These are phyloP conservation scores for Cladopsammia gracilis DNA, from an alignment of 64 coral and sea anemone genomes.

Conservation along the genomic window DNA sequence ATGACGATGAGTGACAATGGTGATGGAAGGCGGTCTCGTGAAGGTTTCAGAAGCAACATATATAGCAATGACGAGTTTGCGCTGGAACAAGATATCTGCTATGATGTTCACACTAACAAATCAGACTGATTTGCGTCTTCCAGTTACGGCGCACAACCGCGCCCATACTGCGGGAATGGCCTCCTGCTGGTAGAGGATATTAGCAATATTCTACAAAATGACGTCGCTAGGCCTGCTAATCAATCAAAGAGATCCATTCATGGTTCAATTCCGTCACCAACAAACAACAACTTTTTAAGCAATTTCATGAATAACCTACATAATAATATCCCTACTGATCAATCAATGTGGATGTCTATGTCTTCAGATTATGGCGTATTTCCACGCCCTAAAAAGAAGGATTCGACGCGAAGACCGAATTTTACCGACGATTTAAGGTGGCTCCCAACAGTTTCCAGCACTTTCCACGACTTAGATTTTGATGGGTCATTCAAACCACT, in stretches of 20 bases:
- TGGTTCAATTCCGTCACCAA: not conserved
- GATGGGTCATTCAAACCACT: too few species aligned
- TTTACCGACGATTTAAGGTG: slow-evolving; percentile 4
- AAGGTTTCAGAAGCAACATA: not conserved
- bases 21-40: not conserved
- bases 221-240: not conserved
- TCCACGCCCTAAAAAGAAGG: slow-evolving; percentile 3
- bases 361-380: not conserved
- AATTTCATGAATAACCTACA: too few species aligned
- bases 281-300: not conserved
- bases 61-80: not conserved
- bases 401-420: not conserved
- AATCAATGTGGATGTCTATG: not conserved
- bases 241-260: not conserved
- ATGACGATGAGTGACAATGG: not conserved
- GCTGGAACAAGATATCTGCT: too few species aligned
- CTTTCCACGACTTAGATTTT: too few species aligned
- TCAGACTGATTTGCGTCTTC: not conserved
- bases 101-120: not conserved
- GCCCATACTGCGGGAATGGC: not conserved
- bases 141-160: not conserved
- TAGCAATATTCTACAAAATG: not conserved
- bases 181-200: not conserved
- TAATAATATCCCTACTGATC: not conserved
- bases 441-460: too few species aligned